Base-by-base conservation (phyloP, 2,888 invertebrate species). In the Cheilosia impressa region DNA sequence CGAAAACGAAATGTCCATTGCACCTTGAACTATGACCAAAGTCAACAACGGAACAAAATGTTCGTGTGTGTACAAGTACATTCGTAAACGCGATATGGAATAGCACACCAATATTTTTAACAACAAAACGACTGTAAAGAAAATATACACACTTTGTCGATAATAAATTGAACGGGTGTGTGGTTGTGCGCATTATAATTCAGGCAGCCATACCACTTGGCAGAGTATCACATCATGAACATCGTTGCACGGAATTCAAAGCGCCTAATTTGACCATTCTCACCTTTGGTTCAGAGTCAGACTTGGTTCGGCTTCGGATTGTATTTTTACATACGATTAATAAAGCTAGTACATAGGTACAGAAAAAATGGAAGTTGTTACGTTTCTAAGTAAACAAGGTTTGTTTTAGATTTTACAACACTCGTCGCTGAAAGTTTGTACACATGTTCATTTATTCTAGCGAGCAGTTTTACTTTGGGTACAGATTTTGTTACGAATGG, bases 1-100 rank as follows among this genome's bases (percentile, higher is more conserved):
- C 19, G 10, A 38, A 81, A 76, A 50, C 13, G 22, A 69, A 63
- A 47, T 72, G 43, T 55, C 22, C 45, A 50, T 58, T 77, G 71
- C 77, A 82, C 77, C 77, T 77, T 77, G 82, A 82, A 77, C 82
- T 78, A 41, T 78, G 47, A 43, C 60, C 62, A 83, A 77, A 82
- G 72, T 83, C 43, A 66, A 43, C 52, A 53, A 38, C 34, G 27
- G 31, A 60, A 76, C 55, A 65, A 41, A 24, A 27, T 17, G 17
- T 9, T 10, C 17, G 15, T 5, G 1, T 9, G 22, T 53, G 41
- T 62, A 19, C n/a, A 15, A 45, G 41, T 62, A 19, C n/a, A 15
- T 58, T 13, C 41, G 27, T 63, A 22, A 13, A 50, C 45, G 15
- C 45, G 15, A 17, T 19, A 19, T 17, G 38, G 4, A 58, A 75